These are phyloP conservation scores for Peromyscus aztecus DNA, from an alignment of 2,797 vertebrate species.

Conservation along the genomic window DNA sequence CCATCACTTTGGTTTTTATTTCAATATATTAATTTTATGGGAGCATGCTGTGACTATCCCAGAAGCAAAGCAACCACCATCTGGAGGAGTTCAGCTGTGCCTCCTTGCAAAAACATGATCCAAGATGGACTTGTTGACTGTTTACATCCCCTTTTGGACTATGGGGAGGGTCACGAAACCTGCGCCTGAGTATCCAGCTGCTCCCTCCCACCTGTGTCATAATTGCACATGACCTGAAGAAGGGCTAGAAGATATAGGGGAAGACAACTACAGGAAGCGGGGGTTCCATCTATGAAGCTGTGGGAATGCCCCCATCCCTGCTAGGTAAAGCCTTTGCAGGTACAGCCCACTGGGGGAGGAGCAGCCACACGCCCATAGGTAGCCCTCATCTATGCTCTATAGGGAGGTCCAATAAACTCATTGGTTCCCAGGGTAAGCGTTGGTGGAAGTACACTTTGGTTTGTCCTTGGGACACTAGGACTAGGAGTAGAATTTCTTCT, in stretches of 20 bases:
- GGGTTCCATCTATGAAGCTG: background rate
- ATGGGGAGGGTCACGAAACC: background rate
- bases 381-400: background rate
- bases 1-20: background rate
- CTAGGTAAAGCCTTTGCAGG: background rate
- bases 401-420: background rate
- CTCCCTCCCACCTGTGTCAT: background rate
- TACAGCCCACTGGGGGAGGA: background rate
- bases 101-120: background rate
- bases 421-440: background rate
- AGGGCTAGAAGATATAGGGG: background rate
- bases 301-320: background rate
- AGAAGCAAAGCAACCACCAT: background rate
- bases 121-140: background rate
- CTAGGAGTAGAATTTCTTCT: background rate
- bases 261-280: background rate
- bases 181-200: background rate
- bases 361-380: background rate
- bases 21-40: background rate
- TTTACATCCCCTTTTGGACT: background rate
- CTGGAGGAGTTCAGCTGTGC: background rate
- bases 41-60: background rate
- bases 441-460: background rate
- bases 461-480: background rate
- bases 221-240: background rate